Evolutionary conservation across 1,140 invertebrate genomes (phyloP).

Genomic region (Brachionus angularis): DNA sequence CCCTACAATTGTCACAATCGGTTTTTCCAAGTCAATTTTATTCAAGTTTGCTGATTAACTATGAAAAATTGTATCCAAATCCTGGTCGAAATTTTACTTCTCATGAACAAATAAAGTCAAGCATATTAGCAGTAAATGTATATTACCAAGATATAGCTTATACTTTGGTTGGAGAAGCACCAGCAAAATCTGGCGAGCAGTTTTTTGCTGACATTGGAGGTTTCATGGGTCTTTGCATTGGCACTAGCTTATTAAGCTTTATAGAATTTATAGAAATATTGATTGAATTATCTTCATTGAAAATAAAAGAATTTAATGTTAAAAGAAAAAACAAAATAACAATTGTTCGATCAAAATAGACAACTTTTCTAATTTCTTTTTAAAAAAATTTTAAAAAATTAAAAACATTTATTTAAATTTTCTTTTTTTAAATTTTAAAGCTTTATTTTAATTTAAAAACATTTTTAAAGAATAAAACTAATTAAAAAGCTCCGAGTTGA

Average conservation of each 20-base stretch:
- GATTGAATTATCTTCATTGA: neutral
- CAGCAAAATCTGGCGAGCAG: neutral
- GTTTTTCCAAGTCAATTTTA: neutral
- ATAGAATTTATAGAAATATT: neutral
- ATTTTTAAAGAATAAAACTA: neutral
- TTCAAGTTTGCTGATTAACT: too few relatives aligned
- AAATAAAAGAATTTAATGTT: too few relatives aligned
- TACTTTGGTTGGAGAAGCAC: neutral
- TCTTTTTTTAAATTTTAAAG: too few relatives aligned
- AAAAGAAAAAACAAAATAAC: too few relatives aligned
- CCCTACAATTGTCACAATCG: neutral
- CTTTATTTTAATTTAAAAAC: too few relatives aligned
- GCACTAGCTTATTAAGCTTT: neutral
- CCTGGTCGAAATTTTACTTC: too few relatives aligned
- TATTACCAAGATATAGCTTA: neutral
- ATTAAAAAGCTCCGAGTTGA: slow-evolving; percentile 12
- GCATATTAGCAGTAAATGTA: neutral
- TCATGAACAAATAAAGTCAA: neutral
- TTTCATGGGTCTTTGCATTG: neutral
- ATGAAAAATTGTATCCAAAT: too few relatives aligned
- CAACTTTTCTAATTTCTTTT: too few relatives aligned
- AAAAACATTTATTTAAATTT: too few relatives aligned
- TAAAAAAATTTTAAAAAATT: too few relatives aligned
- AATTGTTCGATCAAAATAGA: too few relatives aligned
- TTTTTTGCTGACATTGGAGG: neutral